Percentiles rank a stretch among this genome's conserved stretches.
Conservation (phyloP, 2,113 vertebrate species). For the Chlorodrepanis virens region DNA sequence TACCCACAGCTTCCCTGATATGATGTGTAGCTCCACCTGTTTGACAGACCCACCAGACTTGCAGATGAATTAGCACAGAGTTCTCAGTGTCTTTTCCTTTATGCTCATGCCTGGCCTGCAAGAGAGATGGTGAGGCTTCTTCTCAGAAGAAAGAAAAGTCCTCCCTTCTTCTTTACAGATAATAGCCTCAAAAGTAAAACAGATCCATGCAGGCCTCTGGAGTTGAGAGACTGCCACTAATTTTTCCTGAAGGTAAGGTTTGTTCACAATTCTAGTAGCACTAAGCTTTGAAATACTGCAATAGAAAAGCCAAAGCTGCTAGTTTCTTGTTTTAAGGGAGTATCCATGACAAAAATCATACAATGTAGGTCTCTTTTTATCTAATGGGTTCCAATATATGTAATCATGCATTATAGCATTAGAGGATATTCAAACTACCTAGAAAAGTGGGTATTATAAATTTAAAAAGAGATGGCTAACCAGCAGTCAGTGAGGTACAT, state of each 20-base stretch:
- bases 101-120: not conserved
- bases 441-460: not conserved
- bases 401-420: not conserved
- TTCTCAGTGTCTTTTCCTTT: not conserved
- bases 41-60: not conserved
- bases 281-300: not conserved
- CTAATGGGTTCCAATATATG: not conserved
- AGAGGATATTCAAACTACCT: not conserved
- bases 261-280: not conserved
- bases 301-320: not conserved
- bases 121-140: not conserved
- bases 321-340: not conserved
- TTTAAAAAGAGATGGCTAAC: not conserved
- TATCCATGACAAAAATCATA: not conserved
- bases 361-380: not conserved
- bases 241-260: not conserved
- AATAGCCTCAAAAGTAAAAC: not conserved
- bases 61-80: not conserved
- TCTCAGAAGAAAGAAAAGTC: not conserved
- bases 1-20: not conserved
- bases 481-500: not conserved
- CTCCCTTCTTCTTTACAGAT: not conserved
- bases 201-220: not conserved
- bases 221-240: not conserved
- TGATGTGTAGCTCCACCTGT: not conserved